Evolutionary conservation across 2,888 invertebrate species (phyloP).

Genomic region (Mayetiola destructor): DNA sequence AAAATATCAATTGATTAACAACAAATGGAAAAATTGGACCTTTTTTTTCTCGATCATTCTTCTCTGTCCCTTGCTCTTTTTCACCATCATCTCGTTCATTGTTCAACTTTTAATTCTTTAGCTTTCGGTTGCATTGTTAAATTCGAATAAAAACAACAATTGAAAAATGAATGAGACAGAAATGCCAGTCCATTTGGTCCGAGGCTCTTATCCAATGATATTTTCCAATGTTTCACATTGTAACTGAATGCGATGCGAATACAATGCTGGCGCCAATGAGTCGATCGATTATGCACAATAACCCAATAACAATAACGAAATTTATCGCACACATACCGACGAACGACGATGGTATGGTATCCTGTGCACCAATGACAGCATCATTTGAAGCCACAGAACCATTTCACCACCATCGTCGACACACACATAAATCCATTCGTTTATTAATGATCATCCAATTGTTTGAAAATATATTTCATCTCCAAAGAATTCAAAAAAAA

Average conservation of each 20-base stretch:
- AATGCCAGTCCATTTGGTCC: slow-evolving; percentile 1
- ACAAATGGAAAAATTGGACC: slow-evolving; percentile 4
- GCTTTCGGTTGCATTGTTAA: too few species aligned
- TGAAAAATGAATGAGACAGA: slow-evolving; percentile 7
- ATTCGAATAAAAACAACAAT: slow-evolving; percentile 8
- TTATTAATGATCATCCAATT: too few species aligned
- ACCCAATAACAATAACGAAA: slow-evolving; percentile 8
- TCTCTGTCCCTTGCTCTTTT: neutral
- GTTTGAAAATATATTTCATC: too few species aligned
- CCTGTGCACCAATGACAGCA: neutral
- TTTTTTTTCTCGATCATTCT: neutral
- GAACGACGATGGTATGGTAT: neutral
- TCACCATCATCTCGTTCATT: too few species aligned
- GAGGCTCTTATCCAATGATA: too few species aligned
- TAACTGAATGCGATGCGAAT: slow-evolving; percentile 2
- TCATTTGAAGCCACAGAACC: neutral
- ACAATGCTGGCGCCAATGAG: slow-evolving; percentile 7
- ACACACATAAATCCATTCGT: too few species aligned
- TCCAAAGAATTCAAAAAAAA: too few species aligned
- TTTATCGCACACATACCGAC: neutral
- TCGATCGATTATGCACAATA: slow-evolving; percentile 12
- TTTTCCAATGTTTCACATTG: too few species aligned
- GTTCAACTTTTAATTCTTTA: too few species aligned
- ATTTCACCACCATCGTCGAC: slow-evolving; percentile 1
- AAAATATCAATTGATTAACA: neutral